Base-by-base conservation (phyloP, 1,140 invertebrate genomes). In the Laupala kohalensis region DNA sequence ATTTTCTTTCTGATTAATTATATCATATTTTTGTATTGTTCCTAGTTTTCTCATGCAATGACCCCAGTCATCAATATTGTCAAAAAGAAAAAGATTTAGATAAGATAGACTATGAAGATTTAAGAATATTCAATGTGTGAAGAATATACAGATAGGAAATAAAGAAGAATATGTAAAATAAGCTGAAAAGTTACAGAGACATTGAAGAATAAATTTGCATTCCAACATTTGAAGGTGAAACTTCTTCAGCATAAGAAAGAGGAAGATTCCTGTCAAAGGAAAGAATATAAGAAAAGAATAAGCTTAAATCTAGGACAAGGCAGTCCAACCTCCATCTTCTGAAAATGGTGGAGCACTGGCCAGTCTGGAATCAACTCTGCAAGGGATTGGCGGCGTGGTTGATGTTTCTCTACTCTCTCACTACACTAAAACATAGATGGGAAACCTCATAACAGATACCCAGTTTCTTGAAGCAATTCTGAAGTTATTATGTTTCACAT, bases 311-410 rank as follows among this genome's bases (percentile, higher is more conserved):
- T 70, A 69, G 71, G 70, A 24, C 67, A 73, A 66, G 64, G 4
- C 78, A 82, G 79, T 85, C 87, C 86, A 89, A 90, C 88, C 88
- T 90, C 87, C 83, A 85, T 85, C 84, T 84, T 87, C 83, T 84
- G 86, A 87, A 92, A 92, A 83, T 89, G 90, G 84, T 96, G 92
- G 77, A 97, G 88, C 77, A 88, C 89, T 77, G 95, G 95, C 95
- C 95, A 97, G 85, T 96, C 95, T 77, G 94, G 94, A 82, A 97
- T 97, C 85, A 96, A 84, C 84, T 97, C 94, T 77, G 94, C 93
- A 81, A 97, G 86, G 75, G 94, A 96, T 78, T 88, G 90, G 84
- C 94, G 88, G 86, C 93, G 89, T 78, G 86, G 86, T 84, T 82
- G 72, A 77, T 78, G 65, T 77, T 75, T 77, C 64, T 83, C 81